A percentile compares a stretch with the other conserved stretches of the same genome.
Evolutionary conservation across 2,888 invertebrate genomes (phyloP).

Genomic region (Polymixis flavicincta): DNA sequence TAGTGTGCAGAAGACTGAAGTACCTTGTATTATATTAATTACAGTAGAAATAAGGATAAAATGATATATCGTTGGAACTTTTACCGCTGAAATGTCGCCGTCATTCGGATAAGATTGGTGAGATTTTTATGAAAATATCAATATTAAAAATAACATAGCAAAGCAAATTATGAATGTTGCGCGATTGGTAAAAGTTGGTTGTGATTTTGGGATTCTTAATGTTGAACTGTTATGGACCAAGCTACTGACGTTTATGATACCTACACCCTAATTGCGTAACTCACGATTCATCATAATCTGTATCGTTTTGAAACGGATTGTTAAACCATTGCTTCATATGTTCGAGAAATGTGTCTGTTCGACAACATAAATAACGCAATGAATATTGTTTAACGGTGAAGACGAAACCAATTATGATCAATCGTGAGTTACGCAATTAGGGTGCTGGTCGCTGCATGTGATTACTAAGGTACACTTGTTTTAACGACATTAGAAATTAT

Average conservation of each 20-base stretch:
- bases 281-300: too few species aligned
- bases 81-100: not conserved
- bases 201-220: slow-evolving; percentile 38
- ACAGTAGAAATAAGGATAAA: not conserved
- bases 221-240: slow-evolving; percentile 34
- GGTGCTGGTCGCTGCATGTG: not conserved
- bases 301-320: too few species aligned
- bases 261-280: too few species aligned
- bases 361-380: too few species aligned
- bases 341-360: too few species aligned
- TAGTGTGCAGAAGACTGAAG: slow-evolving; percentile 50
- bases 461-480: not conserved
- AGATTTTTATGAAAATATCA: not conserved
- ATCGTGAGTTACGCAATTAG: too few species aligned
- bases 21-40: slow-evolving; percentile 29
- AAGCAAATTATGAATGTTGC: slow-evolving; percentile 10
- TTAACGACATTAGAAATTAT: not conserved
- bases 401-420: too few species aligned
- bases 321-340: too few species aligned
- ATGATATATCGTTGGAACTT: slow-evolving; percentile 20
- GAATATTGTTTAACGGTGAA: too few species aligned
- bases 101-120: not conserved
- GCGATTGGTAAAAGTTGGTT: slow-evolving; percentile 39
- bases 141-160: not conserved
- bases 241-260: not conserved